Conservation (phyloP, 2,113 vertebrate species). For the Podiceps cristatus region DNA sequence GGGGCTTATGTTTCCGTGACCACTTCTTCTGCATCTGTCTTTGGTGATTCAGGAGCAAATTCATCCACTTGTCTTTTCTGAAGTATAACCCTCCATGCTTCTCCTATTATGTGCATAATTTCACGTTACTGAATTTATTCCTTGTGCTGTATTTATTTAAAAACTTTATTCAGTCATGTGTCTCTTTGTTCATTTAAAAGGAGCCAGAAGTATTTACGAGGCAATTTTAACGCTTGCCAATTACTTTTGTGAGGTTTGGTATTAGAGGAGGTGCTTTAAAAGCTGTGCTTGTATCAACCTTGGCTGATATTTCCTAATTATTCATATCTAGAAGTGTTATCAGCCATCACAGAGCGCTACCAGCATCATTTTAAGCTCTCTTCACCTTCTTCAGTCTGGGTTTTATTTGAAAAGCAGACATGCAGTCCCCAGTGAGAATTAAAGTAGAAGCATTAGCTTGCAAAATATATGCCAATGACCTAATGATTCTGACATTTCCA, state of each 20-base stretch:
- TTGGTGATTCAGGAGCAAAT: neutral
- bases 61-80: neutral
- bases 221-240: neutral
- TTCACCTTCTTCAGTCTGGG: conserved; percentile 68
- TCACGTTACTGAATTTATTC: neutral
- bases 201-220: conserved; percentile 9
- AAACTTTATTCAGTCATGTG: neutral
- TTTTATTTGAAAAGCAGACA: conserved; percentile 77
- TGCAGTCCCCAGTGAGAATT: conserved; percentile 79
- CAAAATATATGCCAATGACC: conserved; percentile 84
- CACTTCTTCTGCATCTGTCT: neutral
- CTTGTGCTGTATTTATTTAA: neutral
- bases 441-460: conserved; percentile 85
- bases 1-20: neutral
- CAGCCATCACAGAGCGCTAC: neutral
- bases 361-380: conserved; percentile 48
- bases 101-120: neutral
- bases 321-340: conserved; percentile 31
- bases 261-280: neutral
- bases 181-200: neutral
- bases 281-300: neutral
- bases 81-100: neutral
- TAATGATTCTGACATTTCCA: conserved; percentile 87
- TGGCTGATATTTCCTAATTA: conserved; percentile 53
- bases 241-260: neutral